A percentile compares a stretch with the other conserved stretches of the same genome.
Conservation (phyloP, 1,140 invertebrate species). For the Cylas formicarius region DNA sequence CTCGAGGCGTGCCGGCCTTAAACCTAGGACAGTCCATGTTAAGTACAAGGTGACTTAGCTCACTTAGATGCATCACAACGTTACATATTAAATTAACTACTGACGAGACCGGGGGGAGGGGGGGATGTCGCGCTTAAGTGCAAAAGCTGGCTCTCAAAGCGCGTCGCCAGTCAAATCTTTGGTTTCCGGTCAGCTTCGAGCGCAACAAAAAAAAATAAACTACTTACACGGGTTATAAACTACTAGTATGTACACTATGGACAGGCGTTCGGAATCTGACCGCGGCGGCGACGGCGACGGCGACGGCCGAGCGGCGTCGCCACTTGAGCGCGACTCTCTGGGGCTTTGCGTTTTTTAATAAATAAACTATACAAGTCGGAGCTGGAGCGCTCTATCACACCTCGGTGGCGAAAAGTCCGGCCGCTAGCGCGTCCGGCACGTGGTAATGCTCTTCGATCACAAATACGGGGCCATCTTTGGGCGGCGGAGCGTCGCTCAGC, state of each 20-base stretch:
- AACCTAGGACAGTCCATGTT: conserved; percentile 28
- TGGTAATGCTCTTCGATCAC: conserved; percentile 58
- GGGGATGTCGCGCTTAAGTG: conserved; percentile 26
- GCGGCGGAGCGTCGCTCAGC: conserved; percentile 12
- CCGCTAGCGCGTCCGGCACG: conserved; percentile 45
- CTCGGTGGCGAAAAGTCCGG: conserved; percentile 54
- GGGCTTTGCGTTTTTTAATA: conserved; percentile 25
- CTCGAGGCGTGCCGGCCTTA: too few relatives aligned
- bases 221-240: conserved; percentile 21
- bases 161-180: conserved; percentile 36
- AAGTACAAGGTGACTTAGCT: conserved; percentile 39
- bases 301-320: conserved; percentile 11
- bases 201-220: conserved; percentile 6
- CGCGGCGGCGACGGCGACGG: conserved; percentile 8
- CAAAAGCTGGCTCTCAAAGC: too few relatives aligned
- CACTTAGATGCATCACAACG: conserved; percentile 38
- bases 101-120: too few relatives aligned
- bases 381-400: conserved; percentile 43
- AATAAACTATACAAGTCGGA: conserved; percentile 31
- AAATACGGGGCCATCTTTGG: conserved; percentile 45
- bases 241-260: conserved; percentile 33
- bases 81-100: conserved; percentile 32
- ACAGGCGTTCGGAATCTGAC: conserved; percentile 23
- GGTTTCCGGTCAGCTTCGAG: conserved; percentile 29
- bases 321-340: too few relatives aligned